A percentile compares a stretch with the other conserved stretches of the same genome.
Evolutionary conservation across 2,797 vertebrate species (phyloP).

Genomic region (Falco naumanni): DNA sequence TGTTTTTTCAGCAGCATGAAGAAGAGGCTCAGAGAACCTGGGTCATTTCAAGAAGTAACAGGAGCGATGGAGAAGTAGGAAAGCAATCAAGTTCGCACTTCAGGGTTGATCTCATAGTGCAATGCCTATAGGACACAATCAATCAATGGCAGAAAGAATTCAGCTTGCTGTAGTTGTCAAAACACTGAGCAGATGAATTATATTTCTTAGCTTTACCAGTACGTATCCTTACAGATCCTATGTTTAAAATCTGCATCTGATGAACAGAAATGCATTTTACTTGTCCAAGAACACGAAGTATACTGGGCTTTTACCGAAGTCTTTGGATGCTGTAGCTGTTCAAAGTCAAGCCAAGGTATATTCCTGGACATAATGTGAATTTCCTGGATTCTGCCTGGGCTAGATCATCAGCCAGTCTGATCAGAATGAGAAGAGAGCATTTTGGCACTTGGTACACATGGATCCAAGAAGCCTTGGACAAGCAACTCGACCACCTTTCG

Average conservation of each 20-base stretch:
- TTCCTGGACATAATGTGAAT: neutral
- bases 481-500: neutral
- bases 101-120: neutral
- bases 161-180: neutral
- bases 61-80: neutral
- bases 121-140: neutral
- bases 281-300: neutral
- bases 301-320: neutral
- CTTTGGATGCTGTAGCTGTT: neutral
- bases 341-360: neutral
- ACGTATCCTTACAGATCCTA: neutral
- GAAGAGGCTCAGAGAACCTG: neutral
- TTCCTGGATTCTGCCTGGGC: neutral
- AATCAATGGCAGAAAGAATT: neutral
- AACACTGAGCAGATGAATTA: neutral
- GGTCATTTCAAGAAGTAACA: neutral
- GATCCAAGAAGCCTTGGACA: neutral
- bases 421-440: neutral
- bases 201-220: neutral
- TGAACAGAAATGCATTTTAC: neutral
- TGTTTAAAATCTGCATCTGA: neutral
- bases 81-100: neutral
- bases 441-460: neutral
- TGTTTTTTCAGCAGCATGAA: neutral
- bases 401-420: neutral